Percentiles rank a stretch among this genome's conserved stretches.
Evolutionary conservation across 2,113 vertebrate genomes (phyloP).

Genomic region (Epinephelus cyanopodus): DNA sequence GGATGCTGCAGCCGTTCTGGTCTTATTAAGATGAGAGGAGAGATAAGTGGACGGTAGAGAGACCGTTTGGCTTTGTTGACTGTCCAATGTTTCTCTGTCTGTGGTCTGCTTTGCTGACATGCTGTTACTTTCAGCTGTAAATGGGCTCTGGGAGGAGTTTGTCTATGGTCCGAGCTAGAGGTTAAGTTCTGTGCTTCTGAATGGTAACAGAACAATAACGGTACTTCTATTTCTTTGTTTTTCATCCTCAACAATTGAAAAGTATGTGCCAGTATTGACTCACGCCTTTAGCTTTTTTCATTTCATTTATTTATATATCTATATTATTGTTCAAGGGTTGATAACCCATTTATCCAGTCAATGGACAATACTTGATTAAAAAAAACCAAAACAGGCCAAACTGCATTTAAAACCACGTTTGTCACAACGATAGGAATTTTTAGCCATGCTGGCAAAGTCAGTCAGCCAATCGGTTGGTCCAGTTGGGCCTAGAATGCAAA

Average conservation of each 20-base stretch:
- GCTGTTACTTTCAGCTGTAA: neutral
- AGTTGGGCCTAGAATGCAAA: too few relatives aligned
- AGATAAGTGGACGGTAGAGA: constrained; percentile 39
- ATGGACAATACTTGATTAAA: too few relatives aligned
- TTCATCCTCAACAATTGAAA: neutral
- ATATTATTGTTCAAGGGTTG: too few relatives aligned
- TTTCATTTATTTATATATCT: too few relatives aligned
- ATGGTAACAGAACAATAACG: neutral
- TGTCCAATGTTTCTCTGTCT: constrained; percentile 3
- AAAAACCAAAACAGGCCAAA: too few relatives aligned
- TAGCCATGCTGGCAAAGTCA: too few relatives aligned
- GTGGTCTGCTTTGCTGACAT: constrained; percentile 6
- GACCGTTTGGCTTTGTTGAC: constrained; percentile 28
- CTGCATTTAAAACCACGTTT: too few relatives aligned
- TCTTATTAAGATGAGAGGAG: constrained; percentile 57
- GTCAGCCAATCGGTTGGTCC: too few relatives aligned
- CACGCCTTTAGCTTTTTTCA: too few relatives aligned
- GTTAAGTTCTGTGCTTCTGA: neutral
- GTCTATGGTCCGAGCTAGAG: neutral
- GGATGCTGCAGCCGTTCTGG: constrained; percentile 15
- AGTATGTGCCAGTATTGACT: neutral
- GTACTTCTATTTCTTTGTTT: neutral
- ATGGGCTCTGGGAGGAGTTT: neutral
- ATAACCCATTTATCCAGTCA: too few relatives aligned
- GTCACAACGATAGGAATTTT: too few relatives aligned